Conservation (phyloP, 2,797 vertebrate genomes). For the Amniataba percoides region DNA sequence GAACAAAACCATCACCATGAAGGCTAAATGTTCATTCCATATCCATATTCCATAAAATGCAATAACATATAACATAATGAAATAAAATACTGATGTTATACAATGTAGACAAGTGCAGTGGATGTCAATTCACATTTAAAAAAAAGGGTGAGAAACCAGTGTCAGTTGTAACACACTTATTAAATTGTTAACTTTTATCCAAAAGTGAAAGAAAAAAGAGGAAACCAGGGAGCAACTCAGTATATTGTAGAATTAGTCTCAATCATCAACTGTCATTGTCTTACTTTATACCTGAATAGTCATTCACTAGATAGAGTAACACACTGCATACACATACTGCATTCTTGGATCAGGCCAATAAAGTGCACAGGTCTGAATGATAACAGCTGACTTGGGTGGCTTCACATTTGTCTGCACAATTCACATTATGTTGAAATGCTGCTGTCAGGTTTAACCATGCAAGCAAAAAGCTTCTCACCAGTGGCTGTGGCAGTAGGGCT, state of each 20-base stretch:
- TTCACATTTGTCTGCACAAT: slow-evolving; percentile 52
- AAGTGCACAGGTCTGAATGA: slow-evolving; percentile 33
- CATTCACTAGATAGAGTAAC: not conserved
- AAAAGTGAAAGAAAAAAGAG: not conserved
- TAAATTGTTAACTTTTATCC: not conserved
- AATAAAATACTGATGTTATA: too few species aligned
- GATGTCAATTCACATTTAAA: too few species aligned
- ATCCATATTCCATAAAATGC: too few species aligned
- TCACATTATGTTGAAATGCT: slow-evolving; percentile 52
- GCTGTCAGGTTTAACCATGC: slow-evolving; percentile 46
- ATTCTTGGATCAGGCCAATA: slow-evolving; percentile 21
- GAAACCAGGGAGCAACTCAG: not conserved
- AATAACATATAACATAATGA: too few species aligned
- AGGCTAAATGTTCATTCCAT: too few species aligned
- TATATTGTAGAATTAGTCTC: not conserved
- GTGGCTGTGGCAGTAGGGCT: slow-evolving; percentile 22
- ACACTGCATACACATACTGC: slow-evolving; percentile 9
- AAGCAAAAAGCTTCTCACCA: slow-evolving; percentile 40
- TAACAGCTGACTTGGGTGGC: slow-evolving; percentile 50
- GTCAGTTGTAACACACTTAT: too few species aligned
- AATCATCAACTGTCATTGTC: not conserved
- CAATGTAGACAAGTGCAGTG: too few species aligned
- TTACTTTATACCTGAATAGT: slow-evolving; percentile 15
- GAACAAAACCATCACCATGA: not conserved
- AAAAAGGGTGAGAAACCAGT: too few species aligned